Percentiles rank a stretch among this genome's conserved stretches.
Conservation (phyloP, 2,797 vertebrate genomes). For the Smutsia gigantea region DNA sequence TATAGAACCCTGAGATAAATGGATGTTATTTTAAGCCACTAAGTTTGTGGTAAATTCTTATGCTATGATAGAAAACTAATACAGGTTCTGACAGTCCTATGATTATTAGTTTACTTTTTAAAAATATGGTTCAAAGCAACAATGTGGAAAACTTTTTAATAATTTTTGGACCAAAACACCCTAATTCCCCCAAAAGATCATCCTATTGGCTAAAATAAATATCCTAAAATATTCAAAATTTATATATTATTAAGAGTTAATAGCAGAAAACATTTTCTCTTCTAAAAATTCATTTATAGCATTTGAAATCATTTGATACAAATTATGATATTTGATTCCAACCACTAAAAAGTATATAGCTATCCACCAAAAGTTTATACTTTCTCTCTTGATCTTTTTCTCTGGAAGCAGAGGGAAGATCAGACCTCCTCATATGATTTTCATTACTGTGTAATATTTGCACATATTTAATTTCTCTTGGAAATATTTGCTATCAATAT, state of each 20-base stretch:
- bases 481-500: slow-evolving; percentile 69
- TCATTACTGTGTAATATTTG: slow-evolving; percentile 50
- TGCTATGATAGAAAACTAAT: neutral
- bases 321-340: neutral
- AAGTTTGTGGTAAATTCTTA: neutral
- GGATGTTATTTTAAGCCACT: neutral
- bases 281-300: neutral
- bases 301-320: neutral
- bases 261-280: neutral
- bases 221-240: neutral
- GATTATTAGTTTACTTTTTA: neutral
- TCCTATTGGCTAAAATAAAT: neutral
- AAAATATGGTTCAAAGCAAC: neutral
- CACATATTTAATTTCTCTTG: slow-evolving; percentile 51
- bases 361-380: neutral
- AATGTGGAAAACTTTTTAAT: neutral
- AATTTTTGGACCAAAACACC: neutral
- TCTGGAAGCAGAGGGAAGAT: neutral
- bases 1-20: neutral
- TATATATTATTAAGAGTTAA: neutral
- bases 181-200: neutral
- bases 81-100: neutral
- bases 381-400: slow-evolving; percentile 36
- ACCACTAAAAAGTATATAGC: neutral
- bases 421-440: neutral